Base-by-base conservation (phyloP, 2,797 vertebrate species). In the Spinibarbus caldwelli region DNA sequence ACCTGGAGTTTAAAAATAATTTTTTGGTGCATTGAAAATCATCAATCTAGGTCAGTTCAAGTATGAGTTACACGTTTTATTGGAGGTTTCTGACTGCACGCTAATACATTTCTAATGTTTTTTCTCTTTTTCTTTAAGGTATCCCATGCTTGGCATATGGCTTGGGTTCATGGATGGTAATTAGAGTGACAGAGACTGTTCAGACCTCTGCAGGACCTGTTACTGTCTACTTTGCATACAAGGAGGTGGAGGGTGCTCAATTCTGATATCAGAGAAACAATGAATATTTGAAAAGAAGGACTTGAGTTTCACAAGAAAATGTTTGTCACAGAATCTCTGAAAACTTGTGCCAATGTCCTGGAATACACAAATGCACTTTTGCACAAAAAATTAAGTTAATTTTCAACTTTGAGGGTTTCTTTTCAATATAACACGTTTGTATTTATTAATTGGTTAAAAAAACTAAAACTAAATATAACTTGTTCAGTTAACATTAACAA, bases 211-310 rank as follows among this genome's bases (percentile, higher is more conserved):
- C 89, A 4, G 97, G 98, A 90, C 97, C 97, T 2, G 94, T 99
- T 86, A 98, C 96, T 0, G 91, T 99, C 89, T 98, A 99, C 96
- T 99, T 99, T 85, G 96, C 98, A 38, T 99, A 98, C 92, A 98
- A 99, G 93, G 98, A 99, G 95, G 95, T 97, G 3, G 95, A 98
- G 91, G 97, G 97, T 15, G 97, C 98, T 26, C 93, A 91, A 73
- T 93, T 92, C 86, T 96, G 68, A 90, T 81, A 52, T 19, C 8
- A 84, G 77, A 29, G 17, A 77, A 31, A 26, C 10, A n/a, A 31
- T 23, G 45, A 76, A n/a, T 62, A 29, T 62, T 62, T 43, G n/a
- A n/a, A n/a, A n/a, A n/a, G n/a, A n/a, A n/a, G n/a, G n/a, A n/a
- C n/a, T n/a, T n/a, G 41, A 45, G 70, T 34, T 62, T 31, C 21